Evolutionary conservation across 2,888 invertebrate species (phyloP).

Genomic region (Chloromyia formosa): DNA sequence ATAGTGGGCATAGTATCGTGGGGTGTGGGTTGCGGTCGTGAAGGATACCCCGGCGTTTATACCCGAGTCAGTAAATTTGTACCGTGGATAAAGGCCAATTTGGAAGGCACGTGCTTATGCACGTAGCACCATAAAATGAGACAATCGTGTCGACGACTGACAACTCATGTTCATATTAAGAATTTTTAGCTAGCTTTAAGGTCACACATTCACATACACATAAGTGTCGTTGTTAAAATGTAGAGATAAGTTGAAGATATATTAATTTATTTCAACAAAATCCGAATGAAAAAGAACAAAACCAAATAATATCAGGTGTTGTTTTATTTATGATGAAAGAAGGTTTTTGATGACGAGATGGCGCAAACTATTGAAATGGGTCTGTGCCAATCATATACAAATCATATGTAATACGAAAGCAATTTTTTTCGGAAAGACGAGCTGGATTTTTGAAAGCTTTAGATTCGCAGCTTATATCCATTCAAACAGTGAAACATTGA

Average conservation of each 20-base stretch:
- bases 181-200: constrained; percentile 16
- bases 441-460: no score
- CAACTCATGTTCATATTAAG: constrained; percentile 19
- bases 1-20: constrained; percentile 87
- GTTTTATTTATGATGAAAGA: constrained; percentile 19
- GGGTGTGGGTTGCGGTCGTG: constrained; percentile 73
- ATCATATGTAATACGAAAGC: no score
- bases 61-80: constrained; percentile 65
- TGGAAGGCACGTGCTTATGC: constrained; percentile 79
- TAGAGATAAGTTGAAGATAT: background rate
- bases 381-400: no score
- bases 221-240: background rate
- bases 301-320: background rate
- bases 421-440: no score
- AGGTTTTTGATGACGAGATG: no score
- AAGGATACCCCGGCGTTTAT: constrained; percentile 67
- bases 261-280: constrained; percentile 36
- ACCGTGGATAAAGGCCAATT: constrained; percentile 79
- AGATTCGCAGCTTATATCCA: no score
- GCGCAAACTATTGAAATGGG: no score
- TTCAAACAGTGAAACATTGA: no score
- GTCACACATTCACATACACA: constrained; percentile 3
- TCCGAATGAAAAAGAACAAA: background rate
- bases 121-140: constrained; percentile 53
- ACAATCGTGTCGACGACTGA: background rate